Evolutionary conservation across 2,888 invertebrate genomes (phyloP).

Genomic region (Zonitis immaculata): DNA sequence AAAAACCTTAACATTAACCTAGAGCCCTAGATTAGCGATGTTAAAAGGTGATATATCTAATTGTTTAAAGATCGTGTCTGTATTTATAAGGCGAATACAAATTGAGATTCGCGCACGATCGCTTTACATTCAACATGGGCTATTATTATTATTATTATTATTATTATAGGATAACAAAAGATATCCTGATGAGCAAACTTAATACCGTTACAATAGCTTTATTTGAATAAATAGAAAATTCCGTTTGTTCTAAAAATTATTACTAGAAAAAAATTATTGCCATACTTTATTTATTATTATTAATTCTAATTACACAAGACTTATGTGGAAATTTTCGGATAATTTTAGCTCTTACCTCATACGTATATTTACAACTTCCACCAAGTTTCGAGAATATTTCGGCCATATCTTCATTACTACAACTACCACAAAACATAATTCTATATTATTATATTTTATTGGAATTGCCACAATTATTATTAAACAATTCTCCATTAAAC

Average conservation of each 20-base stretch:
- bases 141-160: too few relatives aligned
- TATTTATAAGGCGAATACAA: constrained; percentile 3
- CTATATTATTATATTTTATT: background rate
- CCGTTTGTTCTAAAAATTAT: background rate
- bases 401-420: constrained; percentile 37
- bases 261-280: background rate
- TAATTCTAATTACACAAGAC: background rate
- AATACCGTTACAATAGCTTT: constrained; percentile 2
- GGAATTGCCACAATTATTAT: too few relatives aligned
- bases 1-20: constrained; percentile 1
- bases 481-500: too few relatives aligned
- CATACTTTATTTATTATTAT: background rate
- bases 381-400: constrained; percentile 38
- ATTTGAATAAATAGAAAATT: background rate
- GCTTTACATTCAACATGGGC: background rate
- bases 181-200: background rate
- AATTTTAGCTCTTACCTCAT: constrained; percentile 38
- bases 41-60: background rate
- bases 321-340: background rate
- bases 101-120: constrained; percentile 7
- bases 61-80: constrained; percentile 6
- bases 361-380: constrained; percentile 37
- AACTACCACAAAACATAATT: constrained; percentile 40
- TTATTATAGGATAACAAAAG: constrained; percentile 4
- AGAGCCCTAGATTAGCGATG: constrained; percentile 2